These are phyloP conservation scores for Ostrea denselamellosa DNA, from an alignment of 1,140 invertebrate genomes.

Conservation along the genomic window DNA sequence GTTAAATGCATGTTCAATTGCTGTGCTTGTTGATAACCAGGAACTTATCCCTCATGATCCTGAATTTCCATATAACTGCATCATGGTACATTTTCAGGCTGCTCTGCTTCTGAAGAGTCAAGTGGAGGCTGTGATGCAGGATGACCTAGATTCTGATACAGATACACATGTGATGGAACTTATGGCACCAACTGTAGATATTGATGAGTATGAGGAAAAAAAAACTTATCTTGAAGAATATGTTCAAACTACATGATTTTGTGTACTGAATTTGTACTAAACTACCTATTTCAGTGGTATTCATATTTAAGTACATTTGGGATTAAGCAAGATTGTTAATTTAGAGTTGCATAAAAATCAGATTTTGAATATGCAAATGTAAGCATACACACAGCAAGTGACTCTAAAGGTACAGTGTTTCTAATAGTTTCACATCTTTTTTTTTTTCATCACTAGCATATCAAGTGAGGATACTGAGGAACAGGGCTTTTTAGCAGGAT, in stretches of 20 bases:
- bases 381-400: neutral
- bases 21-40: too few relatives aligned
- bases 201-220: slow-evolving; percentile 60
- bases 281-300: too few relatives aligned
- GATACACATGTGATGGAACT: slow-evolving; percentile 72
- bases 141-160: slow-evolving; percentile 65
- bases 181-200: slow-evolving; percentile 68
- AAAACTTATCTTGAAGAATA: neutral
- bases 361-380: too few relatives aligned
- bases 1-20: too few relatives aligned
- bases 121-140: slow-evolving; percentile 66
- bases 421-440: neutral
- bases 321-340: too few relatives aligned
- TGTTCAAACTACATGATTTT: too few relatives aligned
- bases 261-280: too few relatives aligned
- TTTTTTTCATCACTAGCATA: slow-evolving; percentile 30
- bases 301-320: too few relatives aligned
- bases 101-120: slow-evolving; percentile 74
- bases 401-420: neutral
- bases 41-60: too few relatives aligned
- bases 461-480: slow-evolving; percentile 70
- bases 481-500: slow-evolving; percentile 74
- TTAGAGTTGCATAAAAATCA: too few relatives aligned
- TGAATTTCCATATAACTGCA: too few relatives aligned
- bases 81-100: slow-evolving; percentile 60